Evolutionary conservation across 1,140 invertebrate genomes (phyloP), one percentile per base, ranked within the genome.

Genomic region (Temnothorax longispinosus): DNA sequence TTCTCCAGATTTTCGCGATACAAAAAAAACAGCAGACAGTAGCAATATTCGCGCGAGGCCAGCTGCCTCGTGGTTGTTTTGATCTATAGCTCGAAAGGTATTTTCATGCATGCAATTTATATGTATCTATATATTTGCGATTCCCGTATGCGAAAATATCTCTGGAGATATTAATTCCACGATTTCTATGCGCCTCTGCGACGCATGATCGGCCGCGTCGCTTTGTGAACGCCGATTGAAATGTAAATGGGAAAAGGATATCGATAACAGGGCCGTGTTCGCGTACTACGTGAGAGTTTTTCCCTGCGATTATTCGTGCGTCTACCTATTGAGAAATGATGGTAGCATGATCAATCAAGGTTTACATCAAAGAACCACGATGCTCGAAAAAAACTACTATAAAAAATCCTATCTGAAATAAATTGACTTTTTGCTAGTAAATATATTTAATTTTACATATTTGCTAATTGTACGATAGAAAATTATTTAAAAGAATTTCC

Each of bases 201-300:
- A 75, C 69, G 80, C 69, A 56, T 32, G 69, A 84, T 84, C 69
- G 54, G 56, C 11, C 54, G 54, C 69, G 44, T 84, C 69, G 69
- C 69, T 84, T 84, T 84, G 69, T 84, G 41, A 47, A 47, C 69
- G 54, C 44, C 69, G 67, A 84, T 84, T 84, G 80, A 84, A 84
- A 84, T 84, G 80, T 84, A 84, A 74, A 84, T 84, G 67, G 27
- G 38, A 58, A 74, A 84, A 84, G 41, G 50, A 38, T 84, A 75
- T 75, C 69, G 54, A 81, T 81, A 81, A 71, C 65, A 71, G 56
- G 27, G 69, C 32, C 27, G 18, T 38, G 47, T 74, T 47, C 52
- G 15, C 67, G 35, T 74, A 82, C 58, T 44, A 32, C 32, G 18
- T 38, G 62, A 52, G 10, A 65, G 5, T 35, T 60, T 60, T n/a